Percentiles rank a stretch among this genome's conserved stretches.
Evolutionary conservation across 2,797 vertebrate genomes (phyloP).

Genomic region (Mormyrus proboscirostris): DNA sequence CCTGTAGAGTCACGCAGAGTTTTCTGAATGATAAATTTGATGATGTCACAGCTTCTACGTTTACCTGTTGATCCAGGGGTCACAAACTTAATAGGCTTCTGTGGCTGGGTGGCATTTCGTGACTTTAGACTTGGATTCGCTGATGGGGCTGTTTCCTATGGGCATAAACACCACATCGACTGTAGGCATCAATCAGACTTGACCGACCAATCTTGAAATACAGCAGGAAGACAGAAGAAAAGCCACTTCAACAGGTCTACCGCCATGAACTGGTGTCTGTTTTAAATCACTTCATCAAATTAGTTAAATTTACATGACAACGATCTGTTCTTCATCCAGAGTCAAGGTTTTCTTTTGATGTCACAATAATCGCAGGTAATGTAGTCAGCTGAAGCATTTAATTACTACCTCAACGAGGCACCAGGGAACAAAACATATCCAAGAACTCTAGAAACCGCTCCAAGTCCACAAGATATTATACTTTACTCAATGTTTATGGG

Average conservation of each 20-base stretch:
- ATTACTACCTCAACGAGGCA: conserved; percentile 35
- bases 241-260: not conserved
- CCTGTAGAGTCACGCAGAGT: not conserved
- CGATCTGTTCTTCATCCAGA: conserved; percentile 1
- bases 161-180: conserved; percentile 5
- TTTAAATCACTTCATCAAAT: not conserved
- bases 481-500: conserved; percentile 32
- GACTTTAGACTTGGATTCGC: conserved; percentile 38
- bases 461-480: conserved; percentile 21
- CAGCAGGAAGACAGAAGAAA: not conserved
- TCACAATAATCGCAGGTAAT: conserved; percentile 38
- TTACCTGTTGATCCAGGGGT: conserved; percentile 51
- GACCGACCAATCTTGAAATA: not conserved
- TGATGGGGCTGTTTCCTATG: conserved; percentile 37
- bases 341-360: conserved; percentile 37
- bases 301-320: not conserved
- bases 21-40: not conserved
- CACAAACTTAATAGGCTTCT: conserved; percentile 48
- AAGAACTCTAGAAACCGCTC: conserved; percentile 22
- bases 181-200: not conserved
- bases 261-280: not conserved
- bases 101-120: conserved; percentile 41
- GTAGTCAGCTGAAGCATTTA: conserved; percentile 27
- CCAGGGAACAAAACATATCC: conserved; percentile 23
- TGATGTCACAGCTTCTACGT: not conserved